These are phyloP conservation scores for Pelecanoides urinatrix DNA, from an alignment of 2,113 vertebrate genomes.

Conservation along the genomic window DNA sequence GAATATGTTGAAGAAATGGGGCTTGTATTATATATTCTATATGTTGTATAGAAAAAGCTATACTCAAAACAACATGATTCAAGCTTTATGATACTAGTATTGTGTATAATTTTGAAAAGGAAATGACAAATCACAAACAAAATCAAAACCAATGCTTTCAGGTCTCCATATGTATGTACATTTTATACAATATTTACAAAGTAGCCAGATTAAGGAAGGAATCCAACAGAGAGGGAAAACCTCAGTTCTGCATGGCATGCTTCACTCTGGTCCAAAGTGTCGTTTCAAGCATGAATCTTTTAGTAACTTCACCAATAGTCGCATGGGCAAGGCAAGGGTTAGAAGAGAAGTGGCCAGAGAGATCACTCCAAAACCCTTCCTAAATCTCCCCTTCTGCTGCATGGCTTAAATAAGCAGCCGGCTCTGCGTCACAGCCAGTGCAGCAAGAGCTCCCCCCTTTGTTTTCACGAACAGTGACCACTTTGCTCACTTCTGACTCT, in stretches of 20 bases:
- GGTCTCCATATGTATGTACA: neutral
- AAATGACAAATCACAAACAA: neutral
- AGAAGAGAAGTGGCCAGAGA: neutral
- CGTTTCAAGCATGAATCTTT: neutral
- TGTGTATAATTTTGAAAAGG: neutral
- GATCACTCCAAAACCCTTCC: neutral
- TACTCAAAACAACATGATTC: neutral
- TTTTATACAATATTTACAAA: neutral
- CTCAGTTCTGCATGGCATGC: neutral
- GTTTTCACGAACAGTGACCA: neutral
- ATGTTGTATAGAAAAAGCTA: neutral
- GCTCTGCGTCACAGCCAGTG: neutral
- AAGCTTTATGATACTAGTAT: neutral
- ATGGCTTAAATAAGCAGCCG: neutral
- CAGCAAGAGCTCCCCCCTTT: slow-evolving; percentile 17
- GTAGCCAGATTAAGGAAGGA: neutral
- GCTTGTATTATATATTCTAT: neutral
- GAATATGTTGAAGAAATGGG: neutral
- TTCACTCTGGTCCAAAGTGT: neutral
- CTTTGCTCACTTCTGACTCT: neutral
- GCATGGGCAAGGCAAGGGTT: neutral
- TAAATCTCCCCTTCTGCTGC: neutral
- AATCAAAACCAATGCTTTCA: neutral
- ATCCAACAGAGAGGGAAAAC: neutral
- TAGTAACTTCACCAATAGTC: neutral